These are phyloP conservation scores for Sceloporus undulatus DNA, from an alignment of 2,113 vertebrate species.

Conservation along the genomic window DNA sequence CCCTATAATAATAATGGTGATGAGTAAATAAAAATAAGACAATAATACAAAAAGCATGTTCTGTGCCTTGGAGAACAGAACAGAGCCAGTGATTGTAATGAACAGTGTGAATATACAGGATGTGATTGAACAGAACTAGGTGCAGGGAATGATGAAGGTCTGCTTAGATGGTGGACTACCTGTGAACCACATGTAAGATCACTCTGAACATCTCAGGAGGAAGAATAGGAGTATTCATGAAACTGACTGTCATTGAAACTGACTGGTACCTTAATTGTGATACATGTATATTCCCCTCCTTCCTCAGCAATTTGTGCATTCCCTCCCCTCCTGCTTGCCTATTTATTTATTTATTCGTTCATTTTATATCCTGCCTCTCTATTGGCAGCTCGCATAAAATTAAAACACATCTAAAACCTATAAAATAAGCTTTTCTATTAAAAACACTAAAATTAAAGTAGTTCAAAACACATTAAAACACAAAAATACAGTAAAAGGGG, in stretches of 20 bases:
- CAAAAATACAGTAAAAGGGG: too few relatives aligned
- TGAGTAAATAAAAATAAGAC: neutral
- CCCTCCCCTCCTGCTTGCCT: neutral
- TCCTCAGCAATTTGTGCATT: neutral
- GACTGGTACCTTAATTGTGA: too few relatives aligned
- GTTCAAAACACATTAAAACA: too few relatives aligned
- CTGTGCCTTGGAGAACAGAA: neutral
- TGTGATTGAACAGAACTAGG: neutral
- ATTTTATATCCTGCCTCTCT: neutral
- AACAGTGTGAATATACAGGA: neutral
- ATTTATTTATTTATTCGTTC: neutral
- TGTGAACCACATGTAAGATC: neutral
- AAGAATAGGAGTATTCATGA: neutral
- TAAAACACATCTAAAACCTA: too few relatives aligned
- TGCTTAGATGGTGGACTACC: neutral
- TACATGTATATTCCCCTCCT: neutral
- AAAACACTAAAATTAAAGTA: too few relatives aligned
- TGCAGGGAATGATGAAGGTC: too few relatives aligned
- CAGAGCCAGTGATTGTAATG: conserved; percentile 5
- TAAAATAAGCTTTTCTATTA: too few relatives aligned
- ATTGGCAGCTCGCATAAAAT: too few relatives aligned
- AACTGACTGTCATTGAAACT: neutral
- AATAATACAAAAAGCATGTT: neutral
- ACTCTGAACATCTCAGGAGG: neutral
- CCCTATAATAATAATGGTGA: neutral